Conservation (phyloP, 2,113 vertebrate species). For the Nyctibius bracteatus region DNA sequence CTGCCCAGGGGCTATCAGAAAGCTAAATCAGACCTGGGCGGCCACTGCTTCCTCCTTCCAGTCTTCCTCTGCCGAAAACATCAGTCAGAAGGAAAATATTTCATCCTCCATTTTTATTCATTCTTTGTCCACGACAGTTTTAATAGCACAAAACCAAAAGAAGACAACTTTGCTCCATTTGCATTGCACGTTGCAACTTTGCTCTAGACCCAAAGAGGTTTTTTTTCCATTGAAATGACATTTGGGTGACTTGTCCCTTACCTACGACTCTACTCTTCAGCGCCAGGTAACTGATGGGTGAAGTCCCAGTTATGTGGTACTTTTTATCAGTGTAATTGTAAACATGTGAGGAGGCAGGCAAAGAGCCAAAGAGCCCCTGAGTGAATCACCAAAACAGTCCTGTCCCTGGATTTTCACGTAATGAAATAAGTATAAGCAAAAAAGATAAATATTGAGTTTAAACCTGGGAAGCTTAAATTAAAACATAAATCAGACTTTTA, state of each 20-base stretch:
- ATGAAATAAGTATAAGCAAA: neutral
- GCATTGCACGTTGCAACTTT: neutral
- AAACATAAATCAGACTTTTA: neutral
- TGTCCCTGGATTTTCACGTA: neutral
- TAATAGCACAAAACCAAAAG: neutral
- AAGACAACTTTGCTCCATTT: neutral
- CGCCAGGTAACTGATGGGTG: neutral
- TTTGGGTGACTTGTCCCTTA: neutral
- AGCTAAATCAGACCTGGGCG: neutral
- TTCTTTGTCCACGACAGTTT: neutral
- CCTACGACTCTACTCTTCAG: neutral
- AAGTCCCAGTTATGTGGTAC: neutral
- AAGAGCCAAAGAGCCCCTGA: neutral
- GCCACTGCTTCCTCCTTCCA: neutral
- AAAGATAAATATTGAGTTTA: neutral
- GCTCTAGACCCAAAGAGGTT: neutral
- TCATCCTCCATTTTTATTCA: neutral
- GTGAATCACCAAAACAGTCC: neutral
- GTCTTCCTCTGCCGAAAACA: neutral
- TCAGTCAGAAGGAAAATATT: neutral
- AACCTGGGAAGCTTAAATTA: neutral
- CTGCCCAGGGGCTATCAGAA: rapidly evolving
- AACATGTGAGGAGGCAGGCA: neutral
- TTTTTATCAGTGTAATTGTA: neutral
- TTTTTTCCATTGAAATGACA: neutral